Evolutionary conservation across 2,113 vertebrate genomes (phyloP), one percentile per base, ranked within the genome.

Genomic region (Paraplagusia blochii): DNA sequence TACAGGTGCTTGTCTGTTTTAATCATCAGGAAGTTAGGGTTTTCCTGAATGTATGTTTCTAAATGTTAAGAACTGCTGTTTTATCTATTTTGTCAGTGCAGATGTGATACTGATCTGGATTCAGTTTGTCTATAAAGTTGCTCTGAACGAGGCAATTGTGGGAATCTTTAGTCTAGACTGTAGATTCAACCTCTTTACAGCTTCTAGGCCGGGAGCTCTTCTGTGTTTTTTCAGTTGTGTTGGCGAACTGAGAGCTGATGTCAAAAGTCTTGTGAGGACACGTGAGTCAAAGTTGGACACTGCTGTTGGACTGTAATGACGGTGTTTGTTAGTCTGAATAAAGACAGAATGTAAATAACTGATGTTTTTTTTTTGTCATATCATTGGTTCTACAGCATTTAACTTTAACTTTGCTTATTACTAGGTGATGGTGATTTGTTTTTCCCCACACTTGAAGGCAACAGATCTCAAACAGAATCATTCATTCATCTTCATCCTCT

Each of bases 301-400:
- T 55, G 53, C 46, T 50, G 52, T 57, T 76, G 47, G 70, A 45
- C 48, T 58, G 60, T 63, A 51, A 73, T 63, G 63, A 29, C 6
- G 61, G 66, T 58, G 54, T 83, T 48, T 77, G 71, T 76, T 84
- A 80, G 53, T 76, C 57, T 61, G 6, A 86, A 77, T 84, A 84
- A 83, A 88, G 53, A 47, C 14, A 9, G 42, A 64, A 71, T 69
- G 49, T 42, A 53, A 40, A 15, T 2, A n/a, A 63, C n/a, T 48
- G 0, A 40, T 65, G 17, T 44, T 38, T 74, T 49, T 68, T 53
- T 69, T 68, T 73, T 38, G n/a, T 76, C 13, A 12, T 39, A 39
- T 11, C 11, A 29, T 29, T 29, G 2, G 22, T 29, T 29, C 6
- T 29, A 29, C 6, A n/a, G n/a, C n/a, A n/a, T 29, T 29, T 29